Evolutionary conservation across 2,888 invertebrate genomes (phyloP).

Genomic region (Agrotis segetum): DNA sequence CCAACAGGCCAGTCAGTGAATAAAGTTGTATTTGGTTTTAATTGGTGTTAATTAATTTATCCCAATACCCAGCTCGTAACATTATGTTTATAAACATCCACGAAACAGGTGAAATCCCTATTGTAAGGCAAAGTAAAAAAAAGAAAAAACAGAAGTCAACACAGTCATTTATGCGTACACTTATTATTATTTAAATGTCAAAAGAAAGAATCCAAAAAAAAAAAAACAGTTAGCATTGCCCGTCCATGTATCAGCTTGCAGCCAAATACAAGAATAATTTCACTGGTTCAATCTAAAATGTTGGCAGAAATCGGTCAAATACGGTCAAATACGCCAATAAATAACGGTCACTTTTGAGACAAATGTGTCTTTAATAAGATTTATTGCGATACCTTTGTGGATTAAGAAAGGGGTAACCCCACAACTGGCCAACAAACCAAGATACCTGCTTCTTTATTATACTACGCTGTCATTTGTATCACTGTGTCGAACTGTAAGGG

Average conservation of each 20-base stretch:
- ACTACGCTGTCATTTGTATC: neutral
- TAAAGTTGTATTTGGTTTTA: no score
- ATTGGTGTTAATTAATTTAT: no score
- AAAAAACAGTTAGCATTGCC: no score
- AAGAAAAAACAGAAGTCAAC: no score
- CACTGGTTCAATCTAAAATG: constrained; percentile 39
- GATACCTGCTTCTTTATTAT: neutral
- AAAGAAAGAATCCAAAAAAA: no score
- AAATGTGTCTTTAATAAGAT: constrained; percentile 30
- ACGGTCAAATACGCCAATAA: constrained; percentile 33
- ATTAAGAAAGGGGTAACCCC: constrained; percentile 4
- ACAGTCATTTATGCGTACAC: no score
- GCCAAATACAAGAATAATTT: constrained; percentile 23
- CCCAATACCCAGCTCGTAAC: no score
- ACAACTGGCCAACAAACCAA: neutral
- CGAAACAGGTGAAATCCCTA: no score
- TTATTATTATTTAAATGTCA: neutral
- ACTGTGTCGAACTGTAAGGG: no score
- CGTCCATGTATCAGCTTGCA: neutral
- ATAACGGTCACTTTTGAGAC: constrained; percentile 28
- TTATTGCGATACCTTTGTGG: constrained; percentile 30
- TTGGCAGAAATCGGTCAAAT: constrained; percentile 23
- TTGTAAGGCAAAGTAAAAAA: no score
- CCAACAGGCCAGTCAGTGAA: no score
- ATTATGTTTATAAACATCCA: no score